Evolutionary conservation across 2,888 invertebrate genomes (phyloP), one percentile per base, ranked within the genome.

Genomic region (Trissoscelio sp.): DNA sequence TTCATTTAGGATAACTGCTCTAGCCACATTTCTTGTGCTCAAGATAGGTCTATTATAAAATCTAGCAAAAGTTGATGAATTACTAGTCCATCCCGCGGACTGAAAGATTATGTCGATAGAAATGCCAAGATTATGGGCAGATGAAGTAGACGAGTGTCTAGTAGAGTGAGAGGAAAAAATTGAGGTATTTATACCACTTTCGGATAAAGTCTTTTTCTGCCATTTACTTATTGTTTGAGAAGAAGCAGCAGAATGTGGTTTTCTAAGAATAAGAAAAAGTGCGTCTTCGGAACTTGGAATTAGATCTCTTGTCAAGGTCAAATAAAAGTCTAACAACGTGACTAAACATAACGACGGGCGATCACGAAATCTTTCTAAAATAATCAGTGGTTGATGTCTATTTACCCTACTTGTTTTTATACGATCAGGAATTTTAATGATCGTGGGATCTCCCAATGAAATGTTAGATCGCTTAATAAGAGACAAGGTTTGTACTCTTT

Each of bases 361-460:
- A 16, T 64, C 16, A 0, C 0, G 4, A 20, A 64, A 64, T 44
- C 4, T 14, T 1, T 28, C n/a, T 14, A 62, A 16, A 9, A 34
- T 12, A n/a, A 48, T 18, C n/a, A 64, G 7, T 0, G 64, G 74
- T 58, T 82, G 74, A 14, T 37, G 5, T 46, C 31, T 72, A 3
- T 72, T 69, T 2, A 18, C 6, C 0, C 64, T 20, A 11, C 69
- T 73, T 6, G 74, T 81, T 53, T 79, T 81, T 0, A 81, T 6
- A n/a, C 53, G 58, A 6, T 55, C 69, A 0, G 81, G 67, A 12
- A 81, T 64, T 12, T 78, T 78, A 11, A 70, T 77, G 3, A 62
- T 44, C 1, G 39, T 74, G 0, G 74, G 73, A 31, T 81, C 55
- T 9, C 34, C 39, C 0, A 53, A 3, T 6, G 31, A 22, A 48